phyloP scores from a whole-genome alignment of 2,888 invertebrate species.

The Cerastis leucographa region DNA sequence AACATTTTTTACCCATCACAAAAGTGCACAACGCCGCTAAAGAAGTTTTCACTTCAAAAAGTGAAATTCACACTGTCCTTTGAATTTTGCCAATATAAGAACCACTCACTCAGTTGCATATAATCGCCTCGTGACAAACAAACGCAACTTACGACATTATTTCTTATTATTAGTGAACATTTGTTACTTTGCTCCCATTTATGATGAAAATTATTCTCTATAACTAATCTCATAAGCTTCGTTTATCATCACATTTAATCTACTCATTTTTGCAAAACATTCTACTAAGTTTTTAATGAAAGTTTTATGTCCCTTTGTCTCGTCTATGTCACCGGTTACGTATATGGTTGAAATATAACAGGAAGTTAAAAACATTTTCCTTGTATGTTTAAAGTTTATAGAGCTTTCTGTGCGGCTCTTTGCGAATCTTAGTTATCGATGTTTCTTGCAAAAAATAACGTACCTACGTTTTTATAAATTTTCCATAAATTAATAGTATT shows the following conservation, averaged over 20 bases:
- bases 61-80: no score
- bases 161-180: constrained; percentile 19
- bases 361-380: constrained; percentile 54
- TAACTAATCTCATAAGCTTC: constrained; percentile 42
- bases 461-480: background rate
- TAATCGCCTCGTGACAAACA: constrained; percentile 9
- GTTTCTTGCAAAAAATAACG: background rate
- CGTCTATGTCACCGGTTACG: constrained; percentile 28
- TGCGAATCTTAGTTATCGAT: constrained; percentile 31
- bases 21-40: no score
- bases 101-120: background rate
- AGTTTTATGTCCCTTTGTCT: constrained; percentile 64
- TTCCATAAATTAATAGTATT: background rate
- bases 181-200: constrained; percentile 46
- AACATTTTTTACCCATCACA: no score
- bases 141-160: background rate
- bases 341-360: constrained; percentile 48
- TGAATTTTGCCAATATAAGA: background rate
- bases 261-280: constrained; percentile 56
- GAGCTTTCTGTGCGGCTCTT: background rate
- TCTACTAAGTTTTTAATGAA: constrained; percentile 54
- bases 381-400: constrained; percentile 26
- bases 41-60: no score
- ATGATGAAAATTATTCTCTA: constrained; percentile 51
- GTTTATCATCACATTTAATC: constrained; percentile 60